Evolutionary conservation across 2,113 vertebrate species (phyloP), one percentile per base, ranked within the genome.

Genomic region (Brachyhypopomus gauderio): DNA sequence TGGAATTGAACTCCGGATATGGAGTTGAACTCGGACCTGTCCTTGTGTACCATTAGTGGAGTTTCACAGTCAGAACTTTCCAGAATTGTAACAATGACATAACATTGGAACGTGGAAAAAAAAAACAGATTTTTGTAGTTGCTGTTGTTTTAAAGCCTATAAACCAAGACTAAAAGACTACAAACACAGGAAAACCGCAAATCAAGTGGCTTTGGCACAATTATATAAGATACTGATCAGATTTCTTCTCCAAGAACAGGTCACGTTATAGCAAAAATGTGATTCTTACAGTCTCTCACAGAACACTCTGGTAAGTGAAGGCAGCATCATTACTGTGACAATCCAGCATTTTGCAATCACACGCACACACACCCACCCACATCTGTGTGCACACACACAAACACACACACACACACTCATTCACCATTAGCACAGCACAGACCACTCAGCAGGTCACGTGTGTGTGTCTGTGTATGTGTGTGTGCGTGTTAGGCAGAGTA

Each of bases 141-240:
- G 58, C 12, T 70, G 19, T 23, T 23, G 36, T 59, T 41, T 55
- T 64, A 38, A 36, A 12, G 27, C 66, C 38, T 72, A 77, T 66
- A 73, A 72, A 77, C n/a, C 41, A 48, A 59, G 52, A 56, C 22
- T 27, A 2, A 73, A 66, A 77, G 6, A 75, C 77, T 38, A 80
- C 30, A 80, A 80, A 72, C 75, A 62, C 79, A 38, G 41, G 30
- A 77, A 77, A 75, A 73, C 74, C 30, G 2, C 38, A 80, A 84
- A 58, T 59, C 69, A 59, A 74, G 62, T 72, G 5, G 52, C 81
- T 84, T 81, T 83, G 79, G 82, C 81, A 83, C 82, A 81, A 63
- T 55, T 81, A 55, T 71, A 64, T 72, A 56, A 60, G 45, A 14
- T 12, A 11, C 45, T 60, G 8, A 60, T 16, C 23, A 55, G n/a